Conservation (phyloP, 2,888 invertebrate species). For the Taphrorychus bicolor region DNA sequence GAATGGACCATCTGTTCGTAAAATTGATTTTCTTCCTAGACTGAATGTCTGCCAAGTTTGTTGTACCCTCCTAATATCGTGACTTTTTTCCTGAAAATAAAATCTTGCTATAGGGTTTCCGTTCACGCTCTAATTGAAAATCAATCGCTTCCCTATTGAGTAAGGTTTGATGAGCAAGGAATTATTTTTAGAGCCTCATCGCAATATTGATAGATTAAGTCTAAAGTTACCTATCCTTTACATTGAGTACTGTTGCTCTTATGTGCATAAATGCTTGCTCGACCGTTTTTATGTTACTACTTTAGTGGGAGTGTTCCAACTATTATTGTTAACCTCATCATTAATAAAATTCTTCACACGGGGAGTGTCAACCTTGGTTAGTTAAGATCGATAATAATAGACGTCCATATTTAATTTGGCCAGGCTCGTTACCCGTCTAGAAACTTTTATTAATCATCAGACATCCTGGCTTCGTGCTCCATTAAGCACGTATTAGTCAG, state of each 20-base stretch:
- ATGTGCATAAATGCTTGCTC: neutral
- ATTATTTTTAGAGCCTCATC: neutral
- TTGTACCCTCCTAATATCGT: neutral
- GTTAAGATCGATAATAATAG: neutral
- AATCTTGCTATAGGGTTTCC: too few species aligned
- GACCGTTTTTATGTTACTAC: too few species aligned
- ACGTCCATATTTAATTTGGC: neutral
- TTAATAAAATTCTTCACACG: neutral
- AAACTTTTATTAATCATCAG: neutral
- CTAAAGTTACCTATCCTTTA: neutral
- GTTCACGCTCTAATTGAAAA: too few species aligned
- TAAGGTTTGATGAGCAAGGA: neutral
- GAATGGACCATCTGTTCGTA: slow-evolving; percentile 16
- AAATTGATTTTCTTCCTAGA: slow-evolving; percentile 9
- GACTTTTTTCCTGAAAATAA: neutral
- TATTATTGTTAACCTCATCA: neutral
- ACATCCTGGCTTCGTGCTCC: neutral
- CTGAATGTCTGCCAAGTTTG: neutral
- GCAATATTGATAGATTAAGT: too few species aligned
- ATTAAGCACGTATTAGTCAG: neutral
- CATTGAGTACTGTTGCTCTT: neutral
- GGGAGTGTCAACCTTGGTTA: neutral
- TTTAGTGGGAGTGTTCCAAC: neutral
- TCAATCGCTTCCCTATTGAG: neutral
- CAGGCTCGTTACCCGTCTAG: neutral